These are phyloP conservation scores for Thymallus thymallus DNA, from an alignment of 2,113 vertebrate species.

Conservation along the genomic window DNA sequence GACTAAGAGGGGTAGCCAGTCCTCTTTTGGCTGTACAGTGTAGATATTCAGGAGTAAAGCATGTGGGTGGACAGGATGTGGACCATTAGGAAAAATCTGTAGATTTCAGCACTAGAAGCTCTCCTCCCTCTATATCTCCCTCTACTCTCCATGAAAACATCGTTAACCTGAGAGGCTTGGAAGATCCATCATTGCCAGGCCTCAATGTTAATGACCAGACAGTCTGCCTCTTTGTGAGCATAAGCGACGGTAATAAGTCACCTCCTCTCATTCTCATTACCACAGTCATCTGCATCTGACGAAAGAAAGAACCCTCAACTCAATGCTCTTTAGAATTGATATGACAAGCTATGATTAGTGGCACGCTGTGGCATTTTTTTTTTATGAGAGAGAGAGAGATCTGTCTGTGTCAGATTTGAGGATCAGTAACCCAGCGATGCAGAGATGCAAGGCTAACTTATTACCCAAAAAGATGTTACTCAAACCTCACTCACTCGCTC, in stretches of 20 bases:
- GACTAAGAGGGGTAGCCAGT: no score
- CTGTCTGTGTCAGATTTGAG: neutral
- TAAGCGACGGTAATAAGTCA: slow-evolving; percentile 18
- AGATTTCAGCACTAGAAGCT: neutral
- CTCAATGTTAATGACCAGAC: slow-evolving; percentile 14
- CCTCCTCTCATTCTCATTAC: neutral
- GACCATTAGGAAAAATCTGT: neutral
- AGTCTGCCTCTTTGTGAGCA: slow-evolving; percentile 5
- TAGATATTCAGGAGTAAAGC: no score
- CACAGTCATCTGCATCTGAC: neutral
- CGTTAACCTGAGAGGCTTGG: slow-evolving; percentile 17
- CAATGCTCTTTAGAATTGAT: slow-evolving; percentile 2
- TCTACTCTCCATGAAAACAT: slow-evolving; percentile 11
- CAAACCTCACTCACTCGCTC: no score
- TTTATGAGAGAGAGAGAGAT: no score
- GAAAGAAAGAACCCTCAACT: neutral
- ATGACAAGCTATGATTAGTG: neutral
- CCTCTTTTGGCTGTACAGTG: no score
- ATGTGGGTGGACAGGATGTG: no score
- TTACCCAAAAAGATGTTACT: no score
- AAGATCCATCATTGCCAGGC: slow-evolving; percentile 17
- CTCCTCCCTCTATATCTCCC: neutral
- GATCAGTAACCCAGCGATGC: neutral
- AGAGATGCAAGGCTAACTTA: neutral
- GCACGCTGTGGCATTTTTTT: neutral